Conservation (phyloP, 2,888 invertebrate genomes). For the Caenorhabditis sp. region DNA sequence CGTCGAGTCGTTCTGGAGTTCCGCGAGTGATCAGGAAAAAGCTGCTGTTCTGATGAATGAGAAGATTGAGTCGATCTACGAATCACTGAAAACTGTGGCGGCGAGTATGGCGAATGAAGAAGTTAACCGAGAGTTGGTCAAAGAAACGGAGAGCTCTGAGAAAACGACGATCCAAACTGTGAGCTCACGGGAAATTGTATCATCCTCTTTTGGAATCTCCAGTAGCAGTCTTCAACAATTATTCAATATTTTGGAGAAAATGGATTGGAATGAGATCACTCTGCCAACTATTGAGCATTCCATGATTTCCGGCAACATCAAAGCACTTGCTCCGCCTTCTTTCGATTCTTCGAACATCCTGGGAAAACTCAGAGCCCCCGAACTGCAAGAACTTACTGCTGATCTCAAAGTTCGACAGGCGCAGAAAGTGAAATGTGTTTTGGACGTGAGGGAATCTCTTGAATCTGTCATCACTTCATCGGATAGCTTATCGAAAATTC, state of each 20-base stretch:
- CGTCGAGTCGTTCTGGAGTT: slow-evolving; percentile 56
- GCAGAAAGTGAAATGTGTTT: slow-evolving; percentile 8
- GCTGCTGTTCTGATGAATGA: slow-evolving; percentile 26
- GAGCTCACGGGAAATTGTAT: slow-evolving; percentile 17
- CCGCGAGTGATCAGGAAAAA: slow-evolving; percentile 20
- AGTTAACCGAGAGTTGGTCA: slow-evolving; percentile 26
- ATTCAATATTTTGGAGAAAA: slow-evolving; percentile 35
- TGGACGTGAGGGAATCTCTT: slow-evolving; percentile 29
- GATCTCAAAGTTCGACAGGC: background rate
- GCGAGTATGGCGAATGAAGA: slow-evolving; percentile 23
- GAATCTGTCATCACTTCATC: slow-evolving; percentile 12
- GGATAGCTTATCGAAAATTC: slow-evolving; percentile 5
- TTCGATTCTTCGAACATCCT: slow-evolving; percentile 31
- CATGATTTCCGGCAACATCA: slow-evolving; percentile 6
- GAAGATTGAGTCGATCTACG: slow-evolving; percentile 28
- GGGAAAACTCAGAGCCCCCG: slow-evolving; percentile 28
- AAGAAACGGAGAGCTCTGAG: slow-evolving; percentile 3
- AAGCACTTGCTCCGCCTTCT: slow-evolving; percentile 7
- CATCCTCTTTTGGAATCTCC: slow-evolving; percentile 23
- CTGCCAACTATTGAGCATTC: slow-evolving; percentile 22
- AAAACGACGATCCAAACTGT: slow-evolving; percentile 1
- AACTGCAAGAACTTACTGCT: background rate
- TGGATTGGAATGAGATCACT: slow-evolving; percentile 35
- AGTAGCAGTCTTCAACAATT: slow-evolving; percentile 28
- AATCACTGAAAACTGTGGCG: slow-evolving; percentile 26